Percentiles rank a stretch among this genome's conserved stretches.
These are phyloP conservation scores for Drosophila formosana DNA, from an alignment of 2,888 invertebrate genomes.

Conservation along the genomic window DNA sequence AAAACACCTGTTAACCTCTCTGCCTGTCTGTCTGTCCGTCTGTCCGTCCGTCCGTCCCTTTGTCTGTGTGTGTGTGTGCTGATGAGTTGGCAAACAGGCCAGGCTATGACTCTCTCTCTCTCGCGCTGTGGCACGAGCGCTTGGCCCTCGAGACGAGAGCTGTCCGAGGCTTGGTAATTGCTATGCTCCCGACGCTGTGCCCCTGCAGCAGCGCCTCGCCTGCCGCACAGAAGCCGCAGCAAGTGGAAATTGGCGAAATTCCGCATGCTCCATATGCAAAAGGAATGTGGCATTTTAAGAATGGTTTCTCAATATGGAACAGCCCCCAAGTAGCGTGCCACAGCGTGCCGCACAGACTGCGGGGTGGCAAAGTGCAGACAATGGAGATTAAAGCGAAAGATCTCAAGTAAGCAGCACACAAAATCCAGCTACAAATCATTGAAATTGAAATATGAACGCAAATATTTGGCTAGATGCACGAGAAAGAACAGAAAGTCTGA, in stretches of 20 bases:
- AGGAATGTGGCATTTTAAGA: constrained; percentile 44
- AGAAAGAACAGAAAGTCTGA: too few relatives aligned
- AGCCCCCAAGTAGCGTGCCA: constrained; percentile 1
- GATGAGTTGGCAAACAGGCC: constrained; percentile 56
- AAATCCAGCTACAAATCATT: neutral
- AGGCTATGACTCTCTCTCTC: neutral
- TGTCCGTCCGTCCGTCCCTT: neutral
- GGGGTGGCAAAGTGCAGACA: neutral
- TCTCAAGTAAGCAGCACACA: constrained; percentile 1
- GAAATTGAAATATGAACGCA: neutral
- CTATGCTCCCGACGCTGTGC: neutral
- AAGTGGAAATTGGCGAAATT: constrained; percentile 49
- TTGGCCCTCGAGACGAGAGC: constrained; percentile 8
- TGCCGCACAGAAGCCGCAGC: constrained; percentile 13
- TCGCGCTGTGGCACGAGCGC: constrained; percentile 50
- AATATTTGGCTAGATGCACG: too few relatives aligned
- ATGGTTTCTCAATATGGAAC: constrained; percentile 34
- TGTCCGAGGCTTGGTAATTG: constrained; percentile 5
- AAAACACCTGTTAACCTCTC: constrained; percentile 72
- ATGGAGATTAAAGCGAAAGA: constrained; percentile 5
- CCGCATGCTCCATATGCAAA: constrained; percentile 55
- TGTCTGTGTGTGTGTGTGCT: constrained; percentile 24
- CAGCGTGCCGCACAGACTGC: neutral
- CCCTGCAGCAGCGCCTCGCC: too few relatives aligned
- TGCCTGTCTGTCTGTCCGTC: constrained; percentile 2